These are phyloP conservation scores for Drosophila fulvimacula DNA, from an alignment of 2,888 invertebrate species.

Conservation along the genomic window DNA sequence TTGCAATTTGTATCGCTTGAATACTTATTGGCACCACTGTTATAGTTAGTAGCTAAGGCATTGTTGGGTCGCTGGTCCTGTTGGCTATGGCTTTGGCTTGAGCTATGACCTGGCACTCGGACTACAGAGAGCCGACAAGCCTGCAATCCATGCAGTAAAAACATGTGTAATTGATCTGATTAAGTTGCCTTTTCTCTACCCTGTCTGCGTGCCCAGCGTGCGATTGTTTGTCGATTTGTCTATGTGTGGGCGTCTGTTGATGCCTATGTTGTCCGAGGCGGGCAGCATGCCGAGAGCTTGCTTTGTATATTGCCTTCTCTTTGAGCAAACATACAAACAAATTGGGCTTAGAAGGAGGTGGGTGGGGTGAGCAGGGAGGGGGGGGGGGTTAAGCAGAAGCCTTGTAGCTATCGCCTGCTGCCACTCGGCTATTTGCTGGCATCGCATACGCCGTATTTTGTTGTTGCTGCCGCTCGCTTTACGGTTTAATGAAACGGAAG, in stretches of 20 bases:
- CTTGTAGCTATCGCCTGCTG: background rate
- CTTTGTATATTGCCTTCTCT: conserved; percentile 44
- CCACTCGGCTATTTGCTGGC: conserved; percentile 54
- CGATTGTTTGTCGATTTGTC: conserved; percentile 24
- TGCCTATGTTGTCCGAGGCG: conserved; percentile 18
- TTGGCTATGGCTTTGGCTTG: conserved; percentile 3
- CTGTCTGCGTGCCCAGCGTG: conserved; percentile 10
- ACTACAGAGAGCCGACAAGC: conserved; percentile 16
- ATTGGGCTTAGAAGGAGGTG: conserved; percentile 6
- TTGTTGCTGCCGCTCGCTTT: conserved; percentile 35
- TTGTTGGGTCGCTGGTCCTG: conserved; percentile 1
- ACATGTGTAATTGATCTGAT: conserved; percentile 80
- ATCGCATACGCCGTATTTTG: conserved; percentile 44
- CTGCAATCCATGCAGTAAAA: conserved; percentile 71
- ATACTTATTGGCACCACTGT: conserved; percentile 19
- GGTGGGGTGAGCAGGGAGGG: background rate
- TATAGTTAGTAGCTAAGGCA: conserved; percentile 13
- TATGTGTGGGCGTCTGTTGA: conserved; percentile 15
- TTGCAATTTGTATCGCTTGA: background rate
- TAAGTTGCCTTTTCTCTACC: conserved; percentile 66
- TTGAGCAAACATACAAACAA: conserved; percentile 46
- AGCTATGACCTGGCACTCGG: conserved; percentile 1
- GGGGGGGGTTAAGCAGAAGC: background rate
- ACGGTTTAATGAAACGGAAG: conserved; percentile 72
- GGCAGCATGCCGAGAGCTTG: conserved; percentile 56